Evolutionary conservation across 2,888 invertebrate species (phyloP), one percentile per base, ranked within the genome.

Genomic region (Globia sparganii): DNA sequence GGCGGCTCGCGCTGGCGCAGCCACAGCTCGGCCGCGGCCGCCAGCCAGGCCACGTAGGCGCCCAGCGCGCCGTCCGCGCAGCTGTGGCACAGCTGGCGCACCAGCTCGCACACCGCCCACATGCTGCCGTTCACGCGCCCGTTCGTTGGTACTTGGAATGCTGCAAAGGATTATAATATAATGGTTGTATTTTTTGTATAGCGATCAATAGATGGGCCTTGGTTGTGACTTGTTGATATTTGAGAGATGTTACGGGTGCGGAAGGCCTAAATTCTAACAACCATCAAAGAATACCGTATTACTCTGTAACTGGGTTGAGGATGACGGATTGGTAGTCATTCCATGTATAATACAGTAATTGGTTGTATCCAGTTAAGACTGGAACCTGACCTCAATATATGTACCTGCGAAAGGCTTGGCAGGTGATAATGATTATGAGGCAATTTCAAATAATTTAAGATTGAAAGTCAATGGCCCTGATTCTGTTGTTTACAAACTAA

Each of bases 11-110:
- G 77, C 94, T 96, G 89, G 59, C 86, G 96, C 91, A 84, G 96
- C 97, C 89, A 96, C 92, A 75, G 94, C 92, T 69, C 97, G 96
- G 87, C 97, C 95, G 89, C 97, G 62, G 81, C 96, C 80, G 97
- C 96, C 72, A 99, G 96, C 99, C 99, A 99, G 77, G 97, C 97
- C 72, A 98, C 94, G 89, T 98, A 97, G 11, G 98, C 97, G 72
- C 96, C 96, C 81, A 98, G 96, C 64, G 98, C 97, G 87, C 97
- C 97, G 70, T 95, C 94, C 13, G 97, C 97, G 88, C 97, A 94
- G 85, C 92, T 91, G 86, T 97, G 97, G 88, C 99, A 98, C 79
- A 99, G 97, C 93, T 98, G 98, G 88, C 98, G 98, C 75, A 99
- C 97, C 77, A 99, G 96, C 94, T 98, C 98, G 88, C 99, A 98